phyloP scores from a whole-genome alignment of 2,888 invertebrate genomes.

The Heliconius ismenius region DNA sequence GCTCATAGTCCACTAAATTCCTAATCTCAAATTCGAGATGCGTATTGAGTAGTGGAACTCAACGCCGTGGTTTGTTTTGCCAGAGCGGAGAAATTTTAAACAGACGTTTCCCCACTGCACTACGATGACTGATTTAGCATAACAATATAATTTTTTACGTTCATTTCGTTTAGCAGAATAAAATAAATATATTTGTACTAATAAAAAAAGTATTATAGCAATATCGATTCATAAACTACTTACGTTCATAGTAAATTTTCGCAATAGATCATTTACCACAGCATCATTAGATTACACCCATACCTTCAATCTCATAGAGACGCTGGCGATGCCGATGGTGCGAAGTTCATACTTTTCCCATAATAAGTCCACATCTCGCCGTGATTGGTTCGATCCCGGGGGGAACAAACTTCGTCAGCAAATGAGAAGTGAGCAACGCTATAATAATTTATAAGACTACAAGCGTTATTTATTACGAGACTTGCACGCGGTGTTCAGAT shows the following conservation, averaged over 20 bases:
- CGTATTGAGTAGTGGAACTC: too few species aligned
- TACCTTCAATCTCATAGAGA: constrained; percentile 11
- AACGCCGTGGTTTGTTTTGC: too few species aligned
- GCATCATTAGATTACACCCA: constrained; percentile 13
- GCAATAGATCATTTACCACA: not conserved
- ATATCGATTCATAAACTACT: not conserved
- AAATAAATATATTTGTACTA: too few species aligned
- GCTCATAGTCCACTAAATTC: too few species aligned
- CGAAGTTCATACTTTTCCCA: constrained; percentile 59
- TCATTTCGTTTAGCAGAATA: too few species aligned
- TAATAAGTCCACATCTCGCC: constrained; percentile 73
- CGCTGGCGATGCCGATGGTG: constrained; percentile 20
- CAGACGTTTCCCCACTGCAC: too few species aligned
- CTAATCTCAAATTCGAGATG: too few species aligned
- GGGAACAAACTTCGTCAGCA: constrained; percentile 80
- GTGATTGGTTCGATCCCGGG: constrained; percentile 77
- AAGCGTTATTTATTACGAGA: constrained; percentile 74
- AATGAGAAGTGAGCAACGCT: constrained; percentile 80
- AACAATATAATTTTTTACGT: too few species aligned
- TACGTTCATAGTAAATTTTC: not conserved
- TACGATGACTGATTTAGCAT: too few species aligned
- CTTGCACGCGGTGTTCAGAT: constrained; percentile 53
- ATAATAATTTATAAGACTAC: constrained; percentile 79
- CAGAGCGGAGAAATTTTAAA: too few species aligned
- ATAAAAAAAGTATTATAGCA: not conserved